Conservation (phyloP, 2,113 vertebrate species). For the Porphyrio hochstetteri region DNA sequence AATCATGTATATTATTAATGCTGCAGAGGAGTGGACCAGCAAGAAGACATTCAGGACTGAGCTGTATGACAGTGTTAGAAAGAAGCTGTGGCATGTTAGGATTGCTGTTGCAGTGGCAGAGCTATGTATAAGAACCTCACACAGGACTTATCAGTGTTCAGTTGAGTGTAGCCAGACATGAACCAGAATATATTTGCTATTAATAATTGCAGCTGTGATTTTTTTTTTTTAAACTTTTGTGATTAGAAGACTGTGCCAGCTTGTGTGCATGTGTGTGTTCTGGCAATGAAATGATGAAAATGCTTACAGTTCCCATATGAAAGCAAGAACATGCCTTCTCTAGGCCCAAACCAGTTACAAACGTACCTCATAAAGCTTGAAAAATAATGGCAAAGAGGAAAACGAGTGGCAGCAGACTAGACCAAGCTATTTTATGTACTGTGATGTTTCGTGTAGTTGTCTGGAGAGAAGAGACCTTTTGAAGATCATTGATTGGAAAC, state of each 20-base stretch:
- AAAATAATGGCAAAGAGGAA: slow-evolving; percentile 61
- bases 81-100: not conserved
- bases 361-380: slow-evolving; percentile 67
- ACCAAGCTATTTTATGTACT: slow-evolving; percentile 61
- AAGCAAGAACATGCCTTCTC: slow-evolving; percentile 58
- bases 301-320: slow-evolving; percentile 38
- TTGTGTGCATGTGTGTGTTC: not conserved
- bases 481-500: slow-evolving; percentile 64
- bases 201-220: slow-evolving; percentile 20
- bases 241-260: slow-evolving; percentile 12
- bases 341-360: slow-evolving; percentile 49
- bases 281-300: not conserved
- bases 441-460: slow-evolving; percentile 52
- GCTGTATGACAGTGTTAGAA: not conserved
- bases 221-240: not conserved
- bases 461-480: slow-evolving; percentile 58
- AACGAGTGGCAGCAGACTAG: slow-evolving; percentile 69
- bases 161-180: slow-evolving; percentile 44
- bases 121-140: slow-evolving; percentile 1
- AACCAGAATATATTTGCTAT: slow-evolving; percentile 41
- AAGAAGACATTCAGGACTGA: not conserved
- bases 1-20: not conserved
- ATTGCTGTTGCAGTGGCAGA: not conserved
- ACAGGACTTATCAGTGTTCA: slow-evolving; percentile 30
- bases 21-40: not conserved